These are phyloP conservation scores for Piscicola geometra DNA, from an alignment of 2,888 invertebrate genomes.

Conservation along the genomic window DNA sequence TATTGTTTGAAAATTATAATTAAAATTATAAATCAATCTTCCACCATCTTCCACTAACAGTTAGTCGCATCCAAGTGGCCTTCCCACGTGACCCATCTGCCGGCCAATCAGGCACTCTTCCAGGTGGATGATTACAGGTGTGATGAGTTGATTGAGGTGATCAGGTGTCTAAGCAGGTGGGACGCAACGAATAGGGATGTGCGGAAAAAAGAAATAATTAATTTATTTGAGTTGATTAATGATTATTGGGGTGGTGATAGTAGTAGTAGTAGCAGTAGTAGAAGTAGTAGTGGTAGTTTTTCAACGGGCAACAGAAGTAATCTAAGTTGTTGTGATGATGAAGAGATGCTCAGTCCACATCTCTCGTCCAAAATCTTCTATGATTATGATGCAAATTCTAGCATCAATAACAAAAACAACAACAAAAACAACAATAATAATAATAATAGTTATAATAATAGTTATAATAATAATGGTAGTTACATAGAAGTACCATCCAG, in stretches of 20 bases:
- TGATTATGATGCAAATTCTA: not conserved
- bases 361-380: not conserved
- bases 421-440: not conserved
- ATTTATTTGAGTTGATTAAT: constrained; percentile 46
- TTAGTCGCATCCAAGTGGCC: constrained; percentile 47
- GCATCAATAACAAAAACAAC: not conserved
- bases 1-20: too few relatives aligned
- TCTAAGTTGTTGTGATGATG: not conserved
- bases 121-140: constrained; percentile 45
- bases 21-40: too few relatives aligned
- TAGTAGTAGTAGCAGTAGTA: not conserved
- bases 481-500: not conserved
- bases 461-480: not conserved
- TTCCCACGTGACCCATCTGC: constrained; percentile 45
- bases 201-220: constrained; percentile 45
- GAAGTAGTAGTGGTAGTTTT: too few relatives aligned
- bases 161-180: constrained; percentile 36
- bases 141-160: constrained; percentile 48
- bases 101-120: constrained; percentile 35
- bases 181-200: not conserved
- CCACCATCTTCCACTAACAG: too few relatives aligned
- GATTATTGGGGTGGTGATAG: constrained; percentile 45
- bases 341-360: not conserved
- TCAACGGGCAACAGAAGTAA: too few relatives aligned
- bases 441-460: not conserved